These are phyloP conservation scores for Mactromeris polynyma DNA, from an alignment of 2,888 invertebrate species.

Conservation along the genomic window DNA sequence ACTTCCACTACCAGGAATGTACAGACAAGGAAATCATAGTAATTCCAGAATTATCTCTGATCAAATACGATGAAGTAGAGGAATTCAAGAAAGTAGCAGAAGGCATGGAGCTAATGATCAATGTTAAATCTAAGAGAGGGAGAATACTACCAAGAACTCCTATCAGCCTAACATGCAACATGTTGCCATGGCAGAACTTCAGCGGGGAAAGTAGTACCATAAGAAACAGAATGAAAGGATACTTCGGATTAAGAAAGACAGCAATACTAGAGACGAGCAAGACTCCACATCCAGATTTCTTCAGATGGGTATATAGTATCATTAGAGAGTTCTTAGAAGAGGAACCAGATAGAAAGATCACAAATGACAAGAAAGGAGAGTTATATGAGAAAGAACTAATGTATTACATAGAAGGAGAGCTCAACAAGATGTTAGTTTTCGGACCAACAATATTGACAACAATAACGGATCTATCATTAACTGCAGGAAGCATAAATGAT, in stretches of 20 bases:
- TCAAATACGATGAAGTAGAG: constrained; percentile 35
- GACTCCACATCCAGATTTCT: not conserved
- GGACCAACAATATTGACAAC: too few relatives aligned
- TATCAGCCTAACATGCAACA: not conserved
- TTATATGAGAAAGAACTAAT: too few relatives aligned
- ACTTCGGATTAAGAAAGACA: not conserved
- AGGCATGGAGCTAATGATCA: not conserved
- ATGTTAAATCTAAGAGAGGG: constrained; percentile 27
- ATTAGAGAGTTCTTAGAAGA: not conserved
- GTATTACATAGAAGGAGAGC: too few relatives aligned
- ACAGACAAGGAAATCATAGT: constrained; percentile 20
- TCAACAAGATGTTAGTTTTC: too few relatives aligned
- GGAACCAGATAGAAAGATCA: too few relatives aligned
- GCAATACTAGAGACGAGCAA: not conserved
- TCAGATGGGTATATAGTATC: not conserved
- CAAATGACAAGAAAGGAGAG: too few relatives aligned
- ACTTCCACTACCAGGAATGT: constrained; percentile 26
- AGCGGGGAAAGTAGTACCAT: not conserved
- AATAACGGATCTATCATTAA: too few relatives aligned
- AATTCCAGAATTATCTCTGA: constrained; percentile 22
- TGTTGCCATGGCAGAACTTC: not conserved
- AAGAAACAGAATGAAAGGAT: not conserved
- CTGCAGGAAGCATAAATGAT: too few relatives aligned
- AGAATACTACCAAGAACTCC: not conserved
- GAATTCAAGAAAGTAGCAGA: constrained; percentile 30